These are phyloP conservation scores for Lysandra coridon DNA, from an alignment of 2,888 invertebrate genomes.

Conservation along the genomic window DNA sequence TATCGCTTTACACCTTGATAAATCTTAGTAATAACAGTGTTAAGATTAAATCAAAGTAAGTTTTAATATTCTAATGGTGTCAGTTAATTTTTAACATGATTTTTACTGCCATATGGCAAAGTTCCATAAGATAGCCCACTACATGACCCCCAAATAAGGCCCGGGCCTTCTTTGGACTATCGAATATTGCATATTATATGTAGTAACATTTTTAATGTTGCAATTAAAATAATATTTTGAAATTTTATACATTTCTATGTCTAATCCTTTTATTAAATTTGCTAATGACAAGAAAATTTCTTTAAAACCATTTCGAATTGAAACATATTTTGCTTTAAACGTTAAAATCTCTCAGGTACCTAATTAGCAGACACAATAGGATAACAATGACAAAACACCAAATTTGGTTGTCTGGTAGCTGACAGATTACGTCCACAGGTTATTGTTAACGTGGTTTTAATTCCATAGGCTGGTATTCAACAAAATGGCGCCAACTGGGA, in stretches of 20 bases:
- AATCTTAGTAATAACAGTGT: constrained; percentile 1
- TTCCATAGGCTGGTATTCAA: constrained; percentile 1
- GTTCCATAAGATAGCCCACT: constrained; percentile 1
- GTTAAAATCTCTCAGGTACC: constrained; percentile 1
- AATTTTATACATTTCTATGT: constrained; percentile 1
- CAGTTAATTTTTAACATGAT: constrained; percentile 1
- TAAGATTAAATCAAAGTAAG: constrained; percentile 1
- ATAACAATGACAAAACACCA: constrained; percentile 1
- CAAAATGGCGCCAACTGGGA: constrained; percentile 1
- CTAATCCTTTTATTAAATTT: background rate
- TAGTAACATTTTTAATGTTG: constrained; percentile 1
- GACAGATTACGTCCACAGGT: background rate
- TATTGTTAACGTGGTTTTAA: background rate
- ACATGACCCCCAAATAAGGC: background rate
- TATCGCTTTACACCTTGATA: background rate
- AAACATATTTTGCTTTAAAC: constrained; percentile 1
- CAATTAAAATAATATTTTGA: constrained; percentile 1
- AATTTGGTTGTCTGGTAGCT: background rate
- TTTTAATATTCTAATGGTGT: constrained; percentile 1
- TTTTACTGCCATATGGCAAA: constrained; percentile 1
- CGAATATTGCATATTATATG: background rate
- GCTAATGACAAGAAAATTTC: constrained; percentile 1
- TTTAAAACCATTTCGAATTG: constrained; percentile 1
- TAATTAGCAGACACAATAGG: constrained; percentile 1
- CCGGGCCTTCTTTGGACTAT: constrained; percentile 1